Evolutionary conservation across 1,140 invertebrate species (phyloP), one percentile per base, ranked within the genome.

Genomic region (Odontomachus brunneus): DNA sequence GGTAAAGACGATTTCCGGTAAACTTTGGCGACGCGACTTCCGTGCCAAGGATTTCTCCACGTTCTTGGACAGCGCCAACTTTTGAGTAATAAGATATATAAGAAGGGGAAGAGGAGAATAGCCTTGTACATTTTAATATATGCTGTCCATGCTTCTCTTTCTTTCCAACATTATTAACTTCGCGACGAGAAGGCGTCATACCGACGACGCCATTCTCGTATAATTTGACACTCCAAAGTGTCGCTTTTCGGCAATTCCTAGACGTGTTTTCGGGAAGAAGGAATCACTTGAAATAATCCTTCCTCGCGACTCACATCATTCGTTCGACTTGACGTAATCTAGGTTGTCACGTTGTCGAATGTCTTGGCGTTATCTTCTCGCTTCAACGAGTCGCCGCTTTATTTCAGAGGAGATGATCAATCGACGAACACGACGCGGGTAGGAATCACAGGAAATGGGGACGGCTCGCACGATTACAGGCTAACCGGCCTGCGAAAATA

Each of bases 401-500:
- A 72, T 91, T 90, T 69, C 87, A 94, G 93, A 24, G 84, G 82
- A 62, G 90, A 92, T n/a, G 91, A 94, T 60, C 91, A 93, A 88
- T 80, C 88, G 67, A 90, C 91, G 51, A 95, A 95, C 84, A 93
- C 91, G 17, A 95, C 94, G 15, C 93, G 93, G 60, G 93, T 95
- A 5, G 93, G 94, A 60, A 95, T 93, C 78, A 92, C 94, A 3
- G 93, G 93, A 15, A 94, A 94, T 59, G 93, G 94, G 19, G 95
- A 94, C 26, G 90, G 94, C 0, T 91, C 92, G 7, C 93, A 95
- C 75, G 96, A 96, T 82, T 95, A 96, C 63, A 95, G 95, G 9
- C 90, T 97, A 48, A 95, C 94, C 9, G 95, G 95, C 11, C 93
- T 98, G 53, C 95, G 96, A 82, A 97, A 97, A 93, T 97, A 97